phyloP scores from a whole-genome alignment of 2,888 invertebrate genomes.

The Leptopterna dolabrata region DNA sequence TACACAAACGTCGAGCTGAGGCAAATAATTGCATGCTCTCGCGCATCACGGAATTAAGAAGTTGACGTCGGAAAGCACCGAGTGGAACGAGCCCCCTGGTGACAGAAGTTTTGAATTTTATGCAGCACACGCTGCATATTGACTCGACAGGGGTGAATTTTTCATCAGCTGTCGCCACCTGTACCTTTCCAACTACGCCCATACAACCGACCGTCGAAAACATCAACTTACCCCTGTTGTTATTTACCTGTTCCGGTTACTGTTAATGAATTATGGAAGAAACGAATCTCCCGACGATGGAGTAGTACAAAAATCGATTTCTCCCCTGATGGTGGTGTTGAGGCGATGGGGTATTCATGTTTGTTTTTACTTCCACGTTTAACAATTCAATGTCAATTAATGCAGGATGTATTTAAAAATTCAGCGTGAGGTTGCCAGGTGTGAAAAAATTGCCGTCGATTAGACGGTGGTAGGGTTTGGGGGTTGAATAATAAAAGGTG shows the following conservation, averaged over 20 bases:
- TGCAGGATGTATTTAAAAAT: conserved; percentile 8
- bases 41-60: background rate
- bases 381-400: background rate
- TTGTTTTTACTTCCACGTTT: conserved; percentile 7
- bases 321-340: background rate
- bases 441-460: conserved; percentile 23
- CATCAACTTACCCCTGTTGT: background rate
- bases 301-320: background rate
- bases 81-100: background rate
- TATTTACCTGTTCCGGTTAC: background rate
- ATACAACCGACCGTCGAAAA: background rate
- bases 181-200: background rate
- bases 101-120: conserved; percentile 12
- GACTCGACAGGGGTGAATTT: background rate
- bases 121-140: conserved; percentile 21
- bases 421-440: conserved; percentile 31
- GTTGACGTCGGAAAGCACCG: background rate
- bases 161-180: conserved; percentile 3
- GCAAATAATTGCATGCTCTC: background rate
- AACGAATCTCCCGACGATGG: background rate
- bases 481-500: conserved; percentile 17
- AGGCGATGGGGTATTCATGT: background rate
- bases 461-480: background rate
- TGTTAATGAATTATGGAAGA: background rate
- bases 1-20: no score